These are phyloP conservation scores for Carcharodon carcharias DNA, from an alignment of 2,797 vertebrate species.

Conservation along the genomic window DNA sequence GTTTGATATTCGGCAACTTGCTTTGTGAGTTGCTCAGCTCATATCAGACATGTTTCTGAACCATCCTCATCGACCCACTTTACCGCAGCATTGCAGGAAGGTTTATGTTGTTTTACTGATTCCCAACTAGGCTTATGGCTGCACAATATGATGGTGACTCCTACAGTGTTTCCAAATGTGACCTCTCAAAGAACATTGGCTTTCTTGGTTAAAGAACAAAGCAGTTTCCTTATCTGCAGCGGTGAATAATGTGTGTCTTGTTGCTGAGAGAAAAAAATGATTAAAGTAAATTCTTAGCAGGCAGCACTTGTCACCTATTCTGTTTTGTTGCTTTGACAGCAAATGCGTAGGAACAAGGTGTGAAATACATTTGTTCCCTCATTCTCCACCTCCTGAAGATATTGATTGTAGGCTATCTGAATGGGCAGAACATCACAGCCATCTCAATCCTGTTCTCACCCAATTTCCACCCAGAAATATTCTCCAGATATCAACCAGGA, in stretches of 20 bases:
- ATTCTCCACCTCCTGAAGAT: background rate
- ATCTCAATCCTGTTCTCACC: background rate
- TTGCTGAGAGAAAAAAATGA: background rate
- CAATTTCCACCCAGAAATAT: background rate
- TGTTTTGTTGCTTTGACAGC: background rate
- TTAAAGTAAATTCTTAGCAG: background rate
- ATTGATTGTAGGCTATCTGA: background rate
- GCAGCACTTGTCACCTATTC: background rate
- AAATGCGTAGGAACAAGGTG: background rate
- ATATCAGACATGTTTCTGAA: background rate
- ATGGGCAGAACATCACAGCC: background rate
- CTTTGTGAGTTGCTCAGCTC: background rate
- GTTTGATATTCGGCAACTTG: background rate
- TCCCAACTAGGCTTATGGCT: background rate
- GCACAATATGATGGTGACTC: background rate
- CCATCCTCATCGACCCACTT: background rate
- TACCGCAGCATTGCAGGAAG: background rate
- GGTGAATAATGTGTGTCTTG: background rate
- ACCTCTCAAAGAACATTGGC: background rate
- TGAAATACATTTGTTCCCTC: background rate
- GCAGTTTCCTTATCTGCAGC: background rate
- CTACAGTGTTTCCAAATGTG: slow-evolving; percentile 10
- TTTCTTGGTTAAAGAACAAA: background rate
- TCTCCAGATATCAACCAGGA: background rate
- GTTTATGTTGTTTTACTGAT: background rate